Conservation (phyloP, 2,113 vertebrate genomes). For the Bos javanicus region DNA sequence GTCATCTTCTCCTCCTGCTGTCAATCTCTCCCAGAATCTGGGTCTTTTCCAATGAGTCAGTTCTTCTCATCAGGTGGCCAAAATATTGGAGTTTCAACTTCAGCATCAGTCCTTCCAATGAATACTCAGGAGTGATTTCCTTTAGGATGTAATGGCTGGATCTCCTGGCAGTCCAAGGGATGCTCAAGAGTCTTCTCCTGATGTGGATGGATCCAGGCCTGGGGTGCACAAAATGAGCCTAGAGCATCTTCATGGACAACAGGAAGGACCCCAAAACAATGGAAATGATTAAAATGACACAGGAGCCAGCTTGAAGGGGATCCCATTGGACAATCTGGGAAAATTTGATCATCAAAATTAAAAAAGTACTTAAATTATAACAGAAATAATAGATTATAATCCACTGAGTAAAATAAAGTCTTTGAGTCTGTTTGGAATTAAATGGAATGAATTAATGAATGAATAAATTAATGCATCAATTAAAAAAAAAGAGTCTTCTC, state of each 20-base stretch:
- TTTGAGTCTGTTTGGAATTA: not conserved
- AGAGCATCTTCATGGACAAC: not conserved
- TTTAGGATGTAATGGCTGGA: not conserved
- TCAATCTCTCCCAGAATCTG: not conserved
- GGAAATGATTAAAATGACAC: not conserved
- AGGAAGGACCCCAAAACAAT: not conserved
- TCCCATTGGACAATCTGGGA: not conserved
- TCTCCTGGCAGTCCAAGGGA: not conserved
- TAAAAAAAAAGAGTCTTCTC: not conserved
- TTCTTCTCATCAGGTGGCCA: not conserved
- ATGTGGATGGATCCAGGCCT: not conserved
- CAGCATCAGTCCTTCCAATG: not conserved
- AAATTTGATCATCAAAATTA: not conserved
- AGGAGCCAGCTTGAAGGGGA: not conserved
- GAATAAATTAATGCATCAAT: not conserved
- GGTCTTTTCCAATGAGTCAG: not conserved
- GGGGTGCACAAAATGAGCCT: not conserved
- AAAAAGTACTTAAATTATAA: not conserved
- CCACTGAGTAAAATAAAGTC: not conserved
- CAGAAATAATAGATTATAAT: not conserved
- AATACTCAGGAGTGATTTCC: not conserved
- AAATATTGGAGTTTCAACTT: not conserved
- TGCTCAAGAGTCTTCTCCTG: not conserved
- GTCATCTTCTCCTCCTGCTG: not conserved
- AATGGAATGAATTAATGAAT: not conserved